phyloP scores from a whole-genome alignment of 2,113 vertebrate genomes.

The Falco punctatus region DNA sequence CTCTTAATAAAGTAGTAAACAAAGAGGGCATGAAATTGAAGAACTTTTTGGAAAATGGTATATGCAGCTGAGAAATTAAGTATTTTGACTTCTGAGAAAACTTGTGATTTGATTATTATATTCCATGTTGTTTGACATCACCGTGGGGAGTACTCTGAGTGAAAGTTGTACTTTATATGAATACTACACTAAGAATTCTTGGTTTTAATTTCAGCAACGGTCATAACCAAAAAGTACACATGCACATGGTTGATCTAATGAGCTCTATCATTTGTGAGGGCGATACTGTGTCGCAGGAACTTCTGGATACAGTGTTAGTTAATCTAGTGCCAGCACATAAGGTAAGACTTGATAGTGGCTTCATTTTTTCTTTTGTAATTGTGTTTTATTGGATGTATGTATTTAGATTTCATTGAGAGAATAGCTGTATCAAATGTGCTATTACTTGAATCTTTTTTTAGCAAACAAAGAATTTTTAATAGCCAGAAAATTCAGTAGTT shows the following conservation, averaged over 20 bases:
- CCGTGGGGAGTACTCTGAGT: not conserved
- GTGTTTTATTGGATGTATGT: not conserved
- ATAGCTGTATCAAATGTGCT: not conserved
- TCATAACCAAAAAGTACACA: slow-evolving; percentile 99
- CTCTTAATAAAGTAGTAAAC: not conserved
- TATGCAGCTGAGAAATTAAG: not conserved
- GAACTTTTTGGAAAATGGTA: not conserved
- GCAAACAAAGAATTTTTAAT: not conserved
- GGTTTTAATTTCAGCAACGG: slow-evolving; percentile 87
- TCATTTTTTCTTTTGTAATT: not conserved
- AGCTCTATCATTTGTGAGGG: slow-evolving; percentile 98
- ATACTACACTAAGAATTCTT: not conserved
- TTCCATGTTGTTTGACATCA: not conserved
- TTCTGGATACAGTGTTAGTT: slow-evolving; percentile 95
- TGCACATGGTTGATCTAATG: slow-evolving; percentile 99
- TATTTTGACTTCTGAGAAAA: not conserved
- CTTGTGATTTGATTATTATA: not conserved
- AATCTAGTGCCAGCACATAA: slow-evolving; percentile 98
- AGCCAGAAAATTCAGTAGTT: not conserved
- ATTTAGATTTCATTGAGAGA: not conserved
- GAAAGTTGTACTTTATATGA: not conserved
- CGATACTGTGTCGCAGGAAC: slow-evolving; percentile 96
- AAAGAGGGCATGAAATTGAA: not conserved
- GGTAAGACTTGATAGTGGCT: slow-evolving; percentile 73
- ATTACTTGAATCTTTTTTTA: not conserved